Conservation (phyloP, 2,797 vertebrate species). For the Vultur gryphus region DNA sequence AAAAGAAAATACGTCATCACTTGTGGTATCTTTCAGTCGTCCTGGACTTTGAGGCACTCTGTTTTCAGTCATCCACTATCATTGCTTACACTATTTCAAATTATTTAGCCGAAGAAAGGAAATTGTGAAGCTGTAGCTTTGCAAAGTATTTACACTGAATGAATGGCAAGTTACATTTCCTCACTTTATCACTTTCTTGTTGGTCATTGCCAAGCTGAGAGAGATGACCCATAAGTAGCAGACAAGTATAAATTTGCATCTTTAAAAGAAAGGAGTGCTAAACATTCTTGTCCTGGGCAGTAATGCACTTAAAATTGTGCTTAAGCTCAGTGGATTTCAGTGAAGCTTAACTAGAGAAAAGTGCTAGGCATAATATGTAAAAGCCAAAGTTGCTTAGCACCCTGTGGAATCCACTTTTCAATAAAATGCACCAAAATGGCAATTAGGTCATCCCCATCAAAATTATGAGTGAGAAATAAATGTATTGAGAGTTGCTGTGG, state of each 20-base stretch:
- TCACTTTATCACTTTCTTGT: background rate
- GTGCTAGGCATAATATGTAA: background rate
- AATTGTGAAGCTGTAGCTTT: background rate
- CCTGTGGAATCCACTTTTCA: background rate
- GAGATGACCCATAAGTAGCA: background rate
- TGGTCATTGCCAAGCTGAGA: background rate
- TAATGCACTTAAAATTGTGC: background rate
- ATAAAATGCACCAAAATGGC: background rate
- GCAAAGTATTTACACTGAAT: background rate
- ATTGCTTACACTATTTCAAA: background rate
- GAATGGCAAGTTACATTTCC: background rate
- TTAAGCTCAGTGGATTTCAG: background rate
- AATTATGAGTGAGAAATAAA: background rate
- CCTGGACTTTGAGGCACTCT: background rate
- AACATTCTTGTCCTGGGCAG: background rate
- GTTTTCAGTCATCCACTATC: background rate
- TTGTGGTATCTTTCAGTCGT: background rate
- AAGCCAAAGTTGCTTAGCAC: background rate
- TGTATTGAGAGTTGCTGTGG: background rate
- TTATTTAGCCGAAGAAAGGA: background rate
- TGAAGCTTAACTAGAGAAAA: background rate
- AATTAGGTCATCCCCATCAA: background rate
- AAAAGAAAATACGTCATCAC: background rate
- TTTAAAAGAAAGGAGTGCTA: background rate
- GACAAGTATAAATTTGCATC: background rate